Evolutionary conservation across 2,888 invertebrate genomes (phyloP), one percentile per base, ranked within the genome.

Genomic region (Rhabditoides inermis): DNA sequence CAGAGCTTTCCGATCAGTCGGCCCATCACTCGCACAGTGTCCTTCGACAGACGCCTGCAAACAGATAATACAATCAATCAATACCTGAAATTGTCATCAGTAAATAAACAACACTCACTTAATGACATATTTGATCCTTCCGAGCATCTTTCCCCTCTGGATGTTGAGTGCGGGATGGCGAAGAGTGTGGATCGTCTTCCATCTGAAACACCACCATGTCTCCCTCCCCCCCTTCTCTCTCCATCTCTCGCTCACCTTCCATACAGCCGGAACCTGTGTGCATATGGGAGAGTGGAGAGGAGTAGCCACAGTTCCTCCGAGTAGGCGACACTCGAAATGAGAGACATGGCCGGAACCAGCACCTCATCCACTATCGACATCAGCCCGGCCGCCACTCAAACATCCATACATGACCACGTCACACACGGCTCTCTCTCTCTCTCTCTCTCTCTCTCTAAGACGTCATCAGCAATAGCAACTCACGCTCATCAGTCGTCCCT

Each of bases 21-120:
- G 0, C 98, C 98, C 57, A 91, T 88, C 1, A 88, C 90, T 78
- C 95, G 98, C 5, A 94, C 90, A 73, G 92, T 98, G 78, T 99
- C 98, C 77, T 98, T 99, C 70, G 91, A 91, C 35, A 82, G 69
- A n/a, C 82, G 78, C 63, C 80, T 81, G 59, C 35, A 69, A 64
- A 54, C 23, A 20, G 12, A 30, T 15, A 1, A 26, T 49, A 46
- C 25, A 27, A 37, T 35, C 42, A 52, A 12, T 26, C 20, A 36
- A 26, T 30, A 18, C 15, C 18, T 25, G 23, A 44, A 1, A 25
- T 22, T 15, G 15, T 22, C 15, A 15, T 10, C 2, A 20, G 23
- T 22, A 10, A 44, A n/a, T 20, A 23, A 18, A 5, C 3, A 26
- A 32, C 10, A 25, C 89, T 59, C 88, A 85, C 80, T 95, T 94